Evolutionary conservation across 2,113 vertebrate genomes (phyloP).

Genomic region (Gymnorhina tibicen): DNA sequence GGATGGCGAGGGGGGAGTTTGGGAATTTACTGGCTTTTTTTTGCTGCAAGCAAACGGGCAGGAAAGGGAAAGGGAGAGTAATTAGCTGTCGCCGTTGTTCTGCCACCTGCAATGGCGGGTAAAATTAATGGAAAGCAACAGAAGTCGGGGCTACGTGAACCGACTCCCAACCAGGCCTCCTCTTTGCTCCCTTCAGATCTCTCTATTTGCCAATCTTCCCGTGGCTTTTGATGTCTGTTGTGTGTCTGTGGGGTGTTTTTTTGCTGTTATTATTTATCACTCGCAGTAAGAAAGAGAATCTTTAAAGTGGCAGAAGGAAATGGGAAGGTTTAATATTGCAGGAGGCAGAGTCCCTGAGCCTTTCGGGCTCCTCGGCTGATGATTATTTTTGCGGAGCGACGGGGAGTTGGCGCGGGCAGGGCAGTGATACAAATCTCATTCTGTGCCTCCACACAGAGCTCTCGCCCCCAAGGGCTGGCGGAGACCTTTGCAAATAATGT

Average conservation of each 20-base stretch:
- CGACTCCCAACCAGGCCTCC: slow-evolving; percentile 48
- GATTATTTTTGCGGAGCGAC: neutral
- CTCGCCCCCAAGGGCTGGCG: neutral
- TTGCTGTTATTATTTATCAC: slow-evolving; percentile 63
- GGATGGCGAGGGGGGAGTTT: neutral
- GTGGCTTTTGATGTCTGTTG: slow-evolving; percentile 60
- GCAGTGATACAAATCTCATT: neutral
- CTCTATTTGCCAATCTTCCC: slow-evolving; percentile 51
- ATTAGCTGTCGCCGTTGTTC: slow-evolving; percentile 44
- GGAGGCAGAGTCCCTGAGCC: slow-evolving; percentile 21
- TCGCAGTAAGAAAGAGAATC: slow-evolving; percentile 51
- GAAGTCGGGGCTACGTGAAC: slow-evolving; percentile 55
- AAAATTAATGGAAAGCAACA: slow-evolving; percentile 58
- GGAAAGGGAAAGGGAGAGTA: neutral
- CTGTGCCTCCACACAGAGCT: neutral
- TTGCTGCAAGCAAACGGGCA: neutral
- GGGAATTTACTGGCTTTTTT: neutral
- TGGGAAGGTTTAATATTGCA: slow-evolving; percentile 51
- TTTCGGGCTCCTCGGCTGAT: neutral
- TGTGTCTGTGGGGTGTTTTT: slow-evolving; percentile 49
- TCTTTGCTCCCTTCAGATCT: slow-evolving; percentile 50
- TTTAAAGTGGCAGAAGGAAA: slow-evolving; percentile 61
- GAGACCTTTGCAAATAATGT: neutral
- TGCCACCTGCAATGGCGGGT: slow-evolving; percentile 16
- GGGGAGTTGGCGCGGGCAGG: neutral